Evolutionary conservation across 2,888 invertebrate genomes (phyloP), one percentile per base, ranked within the genome.

Genomic region (Hydraecia micacea): DNA sequence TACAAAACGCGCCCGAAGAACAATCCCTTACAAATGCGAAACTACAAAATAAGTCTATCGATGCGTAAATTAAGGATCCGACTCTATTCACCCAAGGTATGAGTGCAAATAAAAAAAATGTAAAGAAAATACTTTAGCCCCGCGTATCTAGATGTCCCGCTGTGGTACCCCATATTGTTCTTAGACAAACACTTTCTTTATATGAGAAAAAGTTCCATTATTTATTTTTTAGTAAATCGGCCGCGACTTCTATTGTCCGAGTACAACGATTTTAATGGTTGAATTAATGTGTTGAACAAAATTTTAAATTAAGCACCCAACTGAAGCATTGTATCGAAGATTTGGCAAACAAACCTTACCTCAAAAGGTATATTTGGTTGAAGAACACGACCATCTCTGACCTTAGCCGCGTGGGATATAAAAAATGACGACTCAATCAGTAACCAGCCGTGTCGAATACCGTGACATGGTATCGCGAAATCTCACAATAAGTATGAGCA

Each of bases 161-260:
- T 96, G 97, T 89, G 96, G 96, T 95, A 89, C 91, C 85, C 91
- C 89, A 89, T 92, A 94, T 96, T 96, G 96, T 96, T 96, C 96
- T 96, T 96, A 95, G 93, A 96, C 96, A 96, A 96, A 97, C 95
- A 96, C 95, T 96, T 96, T 96, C 95, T 94, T 95, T 92, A 93
- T 90, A 89, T 84, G 81, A 91, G 90, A 92, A 94, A 94, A 93
- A 93, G 90, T 88, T 87, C 91, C 88, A 92, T 94, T 95, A 94
- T 95, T 93, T 93, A 92, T 95, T 95, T 95, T 95, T 95, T 94
- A 93, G 91, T 93, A 92, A 93, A 94, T 94, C 93, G 90, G 90
- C 92, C 91, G 87, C 91, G 90, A 90, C 81, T 87, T 85, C 92
- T 90, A 92, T 95, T 95, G 94, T 95, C 72, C 88, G 80, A 90